phyloP scores from a whole-genome alignment of 2,797 vertebrate species.

The Florisuga fusca region DNA sequence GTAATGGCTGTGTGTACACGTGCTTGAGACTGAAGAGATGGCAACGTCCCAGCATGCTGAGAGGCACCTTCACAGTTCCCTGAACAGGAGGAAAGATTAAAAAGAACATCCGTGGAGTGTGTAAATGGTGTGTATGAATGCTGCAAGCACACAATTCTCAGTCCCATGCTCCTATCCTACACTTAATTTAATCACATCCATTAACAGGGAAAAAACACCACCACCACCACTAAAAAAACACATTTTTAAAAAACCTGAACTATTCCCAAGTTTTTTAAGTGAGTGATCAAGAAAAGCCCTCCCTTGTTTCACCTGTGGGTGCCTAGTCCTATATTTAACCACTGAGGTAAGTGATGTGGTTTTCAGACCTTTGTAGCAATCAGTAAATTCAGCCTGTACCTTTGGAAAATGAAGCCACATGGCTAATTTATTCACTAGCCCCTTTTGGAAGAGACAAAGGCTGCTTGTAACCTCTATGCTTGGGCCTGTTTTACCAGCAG shows the following conservation, averaged over 20 bases:
- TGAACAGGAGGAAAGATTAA: not conserved
- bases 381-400: not conserved
- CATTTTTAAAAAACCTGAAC: not conserved
- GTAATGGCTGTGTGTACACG: rapidly evolving
- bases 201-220: not conserved
- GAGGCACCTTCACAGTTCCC: not conserved
- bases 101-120: not conserved
- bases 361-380: not conserved
- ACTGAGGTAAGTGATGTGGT: not conserved
- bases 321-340: not conserved
- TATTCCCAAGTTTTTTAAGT: not conserved
- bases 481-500: not conserved
- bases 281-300: not conserved
- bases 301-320: not conserved
- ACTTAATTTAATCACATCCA: not conserved
- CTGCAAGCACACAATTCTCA: not conserved
- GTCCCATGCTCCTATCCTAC: not conserved
- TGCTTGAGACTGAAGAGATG: not conserved
- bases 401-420: not conserved
- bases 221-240: not conserved
- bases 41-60: not conserved
- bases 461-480: not conserved
- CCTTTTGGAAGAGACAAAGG: not conserved
- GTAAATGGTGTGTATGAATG: not conserved
- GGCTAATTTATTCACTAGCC: not conserved